Percentiles rank a stretch among this genome's conserved stretches.
Conservation (phyloP, 2,113 vertebrate species). For the Alligator sinensis region DNA sequence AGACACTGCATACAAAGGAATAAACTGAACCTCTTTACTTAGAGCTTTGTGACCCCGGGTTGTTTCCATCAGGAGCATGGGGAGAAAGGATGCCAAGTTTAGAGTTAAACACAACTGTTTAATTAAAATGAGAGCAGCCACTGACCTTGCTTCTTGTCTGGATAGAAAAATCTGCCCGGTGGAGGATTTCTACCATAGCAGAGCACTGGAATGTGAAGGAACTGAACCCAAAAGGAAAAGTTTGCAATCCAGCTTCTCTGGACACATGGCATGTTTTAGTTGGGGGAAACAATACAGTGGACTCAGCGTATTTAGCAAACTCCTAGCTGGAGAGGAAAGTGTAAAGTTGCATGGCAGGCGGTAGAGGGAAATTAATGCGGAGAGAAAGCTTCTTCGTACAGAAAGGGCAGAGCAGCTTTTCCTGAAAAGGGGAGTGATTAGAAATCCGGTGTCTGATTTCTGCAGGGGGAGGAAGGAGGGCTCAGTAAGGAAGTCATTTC, state of each 20-base stretch:
- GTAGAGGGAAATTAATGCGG: slow-evolving; percentile 11
- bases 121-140: slow-evolving; percentile 59
- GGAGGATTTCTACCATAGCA: slow-evolving; percentile 75
- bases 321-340: slow-evolving; percentile 17
- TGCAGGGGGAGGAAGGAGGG: slow-evolving; percentile 54
- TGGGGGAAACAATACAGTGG: background rate
- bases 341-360: slow-evolving; percentile 67
- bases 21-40: background rate
- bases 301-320: slow-evolving; percentile 28
- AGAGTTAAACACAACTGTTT: background rate
- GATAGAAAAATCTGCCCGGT: slow-evolving; percentile 77
- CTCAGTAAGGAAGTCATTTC: slow-evolving; percentile 13
- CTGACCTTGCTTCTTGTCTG: slow-evolving; percentile 90
- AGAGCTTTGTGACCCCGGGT: background rate
- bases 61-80: background rate
- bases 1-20: background rate
- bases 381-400: slow-evolving; percentile 31
- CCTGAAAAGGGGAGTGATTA: slow-evolving; percentile 55
- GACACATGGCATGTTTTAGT: slow-evolving; percentile 88
- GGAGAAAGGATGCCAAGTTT: background rate
- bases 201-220: slow-evolving; percentile 78
- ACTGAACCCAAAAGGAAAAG: slow-evolving; percentile 77
- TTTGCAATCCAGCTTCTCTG: slow-evolving; percentile 78
- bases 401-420: background rate
- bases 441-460: slow-evolving; percentile 66